Base-by-base conservation (phyloP, 2,888 invertebrate species). In the Orchesella flavescens region DNA sequence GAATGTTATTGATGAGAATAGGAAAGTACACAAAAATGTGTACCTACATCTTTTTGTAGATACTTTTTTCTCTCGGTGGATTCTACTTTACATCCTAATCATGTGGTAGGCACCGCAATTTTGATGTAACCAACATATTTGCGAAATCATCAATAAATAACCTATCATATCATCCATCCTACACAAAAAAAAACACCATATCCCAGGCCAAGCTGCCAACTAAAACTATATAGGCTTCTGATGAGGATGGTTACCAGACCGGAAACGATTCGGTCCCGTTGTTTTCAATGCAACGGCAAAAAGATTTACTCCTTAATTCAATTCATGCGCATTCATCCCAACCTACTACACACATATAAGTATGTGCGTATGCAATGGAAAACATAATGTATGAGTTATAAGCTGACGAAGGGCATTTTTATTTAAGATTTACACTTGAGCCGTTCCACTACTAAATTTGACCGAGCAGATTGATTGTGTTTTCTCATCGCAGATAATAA, bases 241-340 rank as follows among this genome's bases (percentile, higher is more conserved):
- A 80, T 80, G 65, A 57, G 34, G 73, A 24, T 80, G 74, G 46
- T 81, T 81, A 84, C 73, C 80, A 84, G 84, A 84, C 84, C 84
- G 84, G 84, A 84, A 84, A 84, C 76, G 80, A 84, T 80, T 65
- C 84, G 84, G 84, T 84, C 84, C 80, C 80, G 81, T 81, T 81
- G 73, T 61, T 59, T 73, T 81, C 53, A 57, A 81, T 81, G 68
- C 68, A 81, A 68, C 74, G 69, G 59, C 53, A 53, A 17, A 46
- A 68, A 72, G 23, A 57, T 66, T 61, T 69, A 66, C 49, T 81
- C 69, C 73, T 68, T 55, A 73, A 59, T 74, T 68, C 65, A 73
- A 59, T 74, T 68, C 61, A 59, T 81, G 81, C 68, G 74, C 69
- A 74, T 59, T 73, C 81, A 81, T 61, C 34, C 34, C 7, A 34